A percentile compares a stretch with the other conserved stretches of the same genome.
phyloP scores from a whole-genome alignment of 2,113 vertebrate species.

The Anguilla rostrata region DNA sequence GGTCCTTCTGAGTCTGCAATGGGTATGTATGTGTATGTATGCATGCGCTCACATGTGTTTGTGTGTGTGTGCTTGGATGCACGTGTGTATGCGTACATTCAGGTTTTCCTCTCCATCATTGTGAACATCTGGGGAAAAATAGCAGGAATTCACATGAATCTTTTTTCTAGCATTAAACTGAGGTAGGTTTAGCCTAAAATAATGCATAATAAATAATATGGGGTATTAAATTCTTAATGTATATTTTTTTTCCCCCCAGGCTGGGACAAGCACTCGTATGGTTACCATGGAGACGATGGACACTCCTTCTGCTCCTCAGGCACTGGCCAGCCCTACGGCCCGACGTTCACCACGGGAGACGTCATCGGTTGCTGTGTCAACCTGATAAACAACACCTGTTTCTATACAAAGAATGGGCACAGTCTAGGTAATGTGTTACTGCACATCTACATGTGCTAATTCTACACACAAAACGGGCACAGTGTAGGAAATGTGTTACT shows the following conservation, averaged over 20 bases:
- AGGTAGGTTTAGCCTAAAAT: neutral
- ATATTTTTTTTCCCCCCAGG: constrained; percentile 62
- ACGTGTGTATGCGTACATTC: no score
- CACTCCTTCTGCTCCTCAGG: constrained; percentile 97
- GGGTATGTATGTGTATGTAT: no score
- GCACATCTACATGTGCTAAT: neutral
- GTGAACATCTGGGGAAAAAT: neutral
- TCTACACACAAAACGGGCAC: neutral
- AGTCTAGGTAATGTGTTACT: constrained; percentile 78
- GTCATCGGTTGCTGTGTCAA: constrained; percentile 97
- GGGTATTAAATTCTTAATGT: constrained; percentile 30
- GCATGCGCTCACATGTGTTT: no score
- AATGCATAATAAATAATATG: neutral
- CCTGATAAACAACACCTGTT: constrained; percentile 96
- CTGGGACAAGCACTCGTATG: constrained; percentile 98
- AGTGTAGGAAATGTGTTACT: neutral
- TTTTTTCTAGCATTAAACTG: neutral
- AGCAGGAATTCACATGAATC: no score
- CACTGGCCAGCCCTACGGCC: constrained; percentile 93
- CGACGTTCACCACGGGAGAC: constrained; percentile 94
- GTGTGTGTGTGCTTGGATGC: no score
- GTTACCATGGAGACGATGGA: constrained; percentile 95
- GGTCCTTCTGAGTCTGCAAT: neutral
- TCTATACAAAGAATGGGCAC: constrained; percentile 96
- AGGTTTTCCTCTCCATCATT: no score